Percentiles rank a stretch among this genome's conserved stretches.
phyloP scores from a whole-genome alignment of 2,113 vertebrate genomes.

The Hydropotes inermis region DNA sequence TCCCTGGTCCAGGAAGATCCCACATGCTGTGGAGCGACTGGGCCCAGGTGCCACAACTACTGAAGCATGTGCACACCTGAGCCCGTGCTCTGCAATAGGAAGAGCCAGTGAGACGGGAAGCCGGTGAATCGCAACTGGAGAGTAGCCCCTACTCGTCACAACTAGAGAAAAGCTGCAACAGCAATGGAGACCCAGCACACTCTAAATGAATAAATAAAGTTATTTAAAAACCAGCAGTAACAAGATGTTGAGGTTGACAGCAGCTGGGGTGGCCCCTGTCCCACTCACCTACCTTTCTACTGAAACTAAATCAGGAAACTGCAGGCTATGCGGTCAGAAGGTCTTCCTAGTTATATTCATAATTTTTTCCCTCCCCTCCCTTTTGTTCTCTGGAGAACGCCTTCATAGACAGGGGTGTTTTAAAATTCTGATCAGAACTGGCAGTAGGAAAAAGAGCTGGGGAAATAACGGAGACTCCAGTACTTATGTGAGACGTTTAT shows the following conservation, averaged over 20 bases:
- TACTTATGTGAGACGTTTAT: slow-evolving; percentile 34
- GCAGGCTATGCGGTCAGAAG: not conserved
- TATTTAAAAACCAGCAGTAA: not conserved
- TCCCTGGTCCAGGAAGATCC: not conserved
- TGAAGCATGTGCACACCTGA: not conserved
- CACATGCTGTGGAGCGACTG: not conserved
- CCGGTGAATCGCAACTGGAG: not conserved
- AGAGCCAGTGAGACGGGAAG: not conserved
- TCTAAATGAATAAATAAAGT: not conserved
- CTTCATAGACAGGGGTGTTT: not conserved
- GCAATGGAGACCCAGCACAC: not conserved
- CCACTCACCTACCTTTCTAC: not conserved
- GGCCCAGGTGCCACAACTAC: not conserved
- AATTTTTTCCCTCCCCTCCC: not conserved
- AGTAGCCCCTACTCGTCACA: not conserved
- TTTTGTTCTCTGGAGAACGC: not conserved
- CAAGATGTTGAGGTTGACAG: no score
- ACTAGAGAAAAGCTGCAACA: not conserved
- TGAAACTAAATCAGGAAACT: not conserved
- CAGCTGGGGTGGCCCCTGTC: not conserved
- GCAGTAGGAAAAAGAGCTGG: slow-evolving; percentile 17
- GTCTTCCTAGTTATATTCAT: not conserved
- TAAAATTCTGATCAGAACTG: slow-evolving; percentile 53
- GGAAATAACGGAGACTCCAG: slow-evolving; percentile 35
- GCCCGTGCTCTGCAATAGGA: not conserved